Evolutionary conservation across 2,797 vertebrate species (phyloP).

Genomic region (Notolabrus celidotus): DNA sequence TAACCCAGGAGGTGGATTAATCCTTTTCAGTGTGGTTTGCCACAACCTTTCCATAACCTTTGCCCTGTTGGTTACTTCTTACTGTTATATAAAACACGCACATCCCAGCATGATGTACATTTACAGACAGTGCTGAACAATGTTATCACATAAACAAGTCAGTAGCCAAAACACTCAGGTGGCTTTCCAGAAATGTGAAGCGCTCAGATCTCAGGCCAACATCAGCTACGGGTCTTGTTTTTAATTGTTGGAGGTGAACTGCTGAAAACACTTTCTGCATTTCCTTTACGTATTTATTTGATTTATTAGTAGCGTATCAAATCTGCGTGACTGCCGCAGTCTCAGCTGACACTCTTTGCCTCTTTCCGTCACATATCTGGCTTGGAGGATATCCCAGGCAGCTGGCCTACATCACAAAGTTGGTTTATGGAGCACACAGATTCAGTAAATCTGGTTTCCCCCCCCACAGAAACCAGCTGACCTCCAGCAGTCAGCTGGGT

Average conservation of each 20-base stretch:
- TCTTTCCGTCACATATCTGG: constrained; percentile 36
- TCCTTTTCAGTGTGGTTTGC: constrained; percentile 5
- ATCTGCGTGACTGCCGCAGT: constrained; percentile 1
- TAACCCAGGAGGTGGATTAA: not conserved
- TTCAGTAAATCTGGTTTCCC: constrained; percentile 47
- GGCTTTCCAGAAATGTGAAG: constrained; percentile 23
- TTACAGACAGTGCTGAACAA: constrained; percentile 22
- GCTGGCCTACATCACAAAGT: constrained; percentile 41
- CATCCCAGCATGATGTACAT: constrained; percentile 2
- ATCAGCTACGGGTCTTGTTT: not conserved
- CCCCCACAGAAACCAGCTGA: constrained; percentile 56
- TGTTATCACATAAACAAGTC: constrained; percentile 49
- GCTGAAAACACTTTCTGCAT: not conserved
- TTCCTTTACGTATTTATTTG: not conserved
- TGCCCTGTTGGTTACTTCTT: not conserved
- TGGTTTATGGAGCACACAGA: constrained; percentile 54
- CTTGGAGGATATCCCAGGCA: constrained; percentile 31
- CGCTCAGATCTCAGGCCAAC: not conserved
- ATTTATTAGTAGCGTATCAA: not conserved
- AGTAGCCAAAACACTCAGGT: constrained; percentile 44
- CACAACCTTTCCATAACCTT: not conserved
- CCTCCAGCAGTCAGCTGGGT: constrained; percentile 41
- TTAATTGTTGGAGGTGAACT: not conserved
- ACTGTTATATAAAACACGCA: constrained; percentile 1
- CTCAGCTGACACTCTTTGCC: constrained; percentile 7